Conservation (phyloP, 2,113 vertebrate genomes). For the Ophiodon elongatus region DNA sequence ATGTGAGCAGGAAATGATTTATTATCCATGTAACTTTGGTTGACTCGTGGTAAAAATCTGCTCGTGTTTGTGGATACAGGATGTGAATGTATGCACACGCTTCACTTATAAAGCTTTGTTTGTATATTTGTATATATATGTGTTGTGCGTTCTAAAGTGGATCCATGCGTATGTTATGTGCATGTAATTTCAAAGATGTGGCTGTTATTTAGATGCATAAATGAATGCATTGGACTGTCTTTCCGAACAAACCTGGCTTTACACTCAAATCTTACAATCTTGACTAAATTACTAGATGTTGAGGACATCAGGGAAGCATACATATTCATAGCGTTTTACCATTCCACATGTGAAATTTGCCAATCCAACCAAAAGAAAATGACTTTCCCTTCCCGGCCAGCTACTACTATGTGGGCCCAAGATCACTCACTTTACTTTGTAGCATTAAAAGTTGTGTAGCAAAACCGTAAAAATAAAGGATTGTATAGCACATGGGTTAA, state of each 20-base stretch:
- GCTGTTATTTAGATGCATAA: background rate
- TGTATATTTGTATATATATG: background rate
- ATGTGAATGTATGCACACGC: conserved; percentile 4
- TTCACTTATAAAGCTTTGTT: conserved; percentile 11
- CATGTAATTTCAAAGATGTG: background rate
- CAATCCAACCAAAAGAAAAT: conserved; percentile 2
- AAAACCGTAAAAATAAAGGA: background rate
- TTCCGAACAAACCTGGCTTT: background rate
- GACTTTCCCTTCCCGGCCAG: background rate
- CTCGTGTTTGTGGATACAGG: background rate
- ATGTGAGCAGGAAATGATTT: conserved; percentile 63
- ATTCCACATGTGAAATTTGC: background rate
- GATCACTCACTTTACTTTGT: background rate
- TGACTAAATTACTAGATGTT: background rate
- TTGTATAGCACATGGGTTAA: background rate
- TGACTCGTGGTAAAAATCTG: conserved; percentile 30
- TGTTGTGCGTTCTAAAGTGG: background rate
- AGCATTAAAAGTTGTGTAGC: background rate
- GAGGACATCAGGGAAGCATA: background rate
- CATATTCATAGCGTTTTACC: background rate
- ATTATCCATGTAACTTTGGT: conserved; percentile 44
- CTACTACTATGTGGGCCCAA: background rate
- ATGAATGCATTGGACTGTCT: background rate
- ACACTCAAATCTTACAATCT: background rate
- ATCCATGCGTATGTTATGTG: background rate